phyloP scores from a whole-genome alignment of 2,797 vertebrate genomes.

The Hydrophis major region DNA sequence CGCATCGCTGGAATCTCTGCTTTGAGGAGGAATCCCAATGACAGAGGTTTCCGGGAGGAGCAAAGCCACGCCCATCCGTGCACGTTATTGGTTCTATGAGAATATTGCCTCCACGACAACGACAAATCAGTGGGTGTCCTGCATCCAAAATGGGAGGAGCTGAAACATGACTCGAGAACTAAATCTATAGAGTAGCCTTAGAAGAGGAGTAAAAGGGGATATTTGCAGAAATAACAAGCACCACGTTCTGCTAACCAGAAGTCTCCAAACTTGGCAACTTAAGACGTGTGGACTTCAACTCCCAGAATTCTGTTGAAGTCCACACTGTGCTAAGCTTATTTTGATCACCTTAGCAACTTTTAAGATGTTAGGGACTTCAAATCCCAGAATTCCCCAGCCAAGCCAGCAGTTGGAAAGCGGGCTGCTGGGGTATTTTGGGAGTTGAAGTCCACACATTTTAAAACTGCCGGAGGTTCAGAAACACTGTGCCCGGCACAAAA shows the following conservation, averaged over 20 bases:
- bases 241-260: neutral
- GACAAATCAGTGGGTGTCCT: neutral
- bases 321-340: too few relatives aligned
- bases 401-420: neutral
- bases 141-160: neutral
- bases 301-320: too few relatives aligned
- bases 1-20: neutral
- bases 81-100: neutral
- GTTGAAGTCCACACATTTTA: neutral
- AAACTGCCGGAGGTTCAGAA: neutral
- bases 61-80: neutral
- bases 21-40: too few relatives aligned
- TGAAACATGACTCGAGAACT: neutral
- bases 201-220: fast-evolving
- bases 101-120: too few relatives aligned
- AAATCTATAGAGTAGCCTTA: neutral
- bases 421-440: neutral
- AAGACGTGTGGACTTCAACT: too few relatives aligned
- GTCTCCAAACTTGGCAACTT: too few relatives aligned
- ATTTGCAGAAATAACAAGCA: neutral
- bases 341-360: neutral
- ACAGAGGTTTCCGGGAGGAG: neutral
- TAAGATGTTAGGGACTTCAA: neutral
- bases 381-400: neutral
- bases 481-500: neutral